phyloP scores from a whole-genome alignment of 2,113 vertebrate species.

The Xerus inauris region DNA sequence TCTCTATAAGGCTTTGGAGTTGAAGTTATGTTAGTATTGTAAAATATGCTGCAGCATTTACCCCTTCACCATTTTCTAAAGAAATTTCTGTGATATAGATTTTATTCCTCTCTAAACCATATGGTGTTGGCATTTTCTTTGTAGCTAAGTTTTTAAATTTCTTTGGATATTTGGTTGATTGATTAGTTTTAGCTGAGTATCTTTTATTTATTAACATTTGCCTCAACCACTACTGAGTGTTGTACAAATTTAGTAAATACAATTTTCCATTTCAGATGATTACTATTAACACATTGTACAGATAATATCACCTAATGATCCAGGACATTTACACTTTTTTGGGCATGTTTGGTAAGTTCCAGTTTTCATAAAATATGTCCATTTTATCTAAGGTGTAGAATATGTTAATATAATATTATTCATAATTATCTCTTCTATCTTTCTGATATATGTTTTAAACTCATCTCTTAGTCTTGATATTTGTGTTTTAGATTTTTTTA shows the following conservation, averaged over 20 bases:
- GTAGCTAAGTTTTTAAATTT: neutral
- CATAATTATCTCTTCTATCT: neutral
- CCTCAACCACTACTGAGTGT: neutral
- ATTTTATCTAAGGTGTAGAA: neutral
- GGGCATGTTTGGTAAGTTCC: neutral
- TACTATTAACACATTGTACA: neutral
- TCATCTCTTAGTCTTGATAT: neutral
- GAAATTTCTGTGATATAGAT: neutral
- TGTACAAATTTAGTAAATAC: neutral
- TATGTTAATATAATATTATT: neutral
- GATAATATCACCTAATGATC: neutral
- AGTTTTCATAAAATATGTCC: neutral
- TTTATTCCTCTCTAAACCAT: neutral
- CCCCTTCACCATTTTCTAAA: neutral
- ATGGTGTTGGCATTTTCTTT: neutral
- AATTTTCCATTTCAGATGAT: neutral
- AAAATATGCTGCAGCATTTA: neutral
- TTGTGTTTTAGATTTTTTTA: neutral
- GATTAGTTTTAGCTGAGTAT: neutral
- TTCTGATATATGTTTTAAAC: neutral
- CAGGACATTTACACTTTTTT: neutral
- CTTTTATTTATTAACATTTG: neutral
- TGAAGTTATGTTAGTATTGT: neutral
- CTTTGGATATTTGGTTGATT: neutral
- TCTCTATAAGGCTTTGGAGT: neutral